phyloP scores from a whole-genome alignment of 2,113 vertebrate species.

The Cyrtonyx montezumae region DNA sequence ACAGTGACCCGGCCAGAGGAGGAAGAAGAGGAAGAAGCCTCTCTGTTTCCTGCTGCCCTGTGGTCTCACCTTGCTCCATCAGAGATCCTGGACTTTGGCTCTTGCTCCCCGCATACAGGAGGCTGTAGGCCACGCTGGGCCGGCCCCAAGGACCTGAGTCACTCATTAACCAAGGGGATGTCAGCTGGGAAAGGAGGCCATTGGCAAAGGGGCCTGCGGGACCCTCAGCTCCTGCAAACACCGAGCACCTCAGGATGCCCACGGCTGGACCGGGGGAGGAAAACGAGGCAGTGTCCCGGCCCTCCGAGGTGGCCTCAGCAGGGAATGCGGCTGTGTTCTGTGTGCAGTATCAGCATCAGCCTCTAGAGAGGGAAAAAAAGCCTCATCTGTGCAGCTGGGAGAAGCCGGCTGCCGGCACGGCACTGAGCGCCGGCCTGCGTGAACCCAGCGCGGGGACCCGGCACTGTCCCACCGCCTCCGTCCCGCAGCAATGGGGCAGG shows the following conservation, averaged over 20 bases:
- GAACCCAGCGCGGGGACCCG: neutral
- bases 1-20: neutral
- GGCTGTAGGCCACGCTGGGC: neutral
- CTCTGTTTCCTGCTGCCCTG: conserved; percentile 5
- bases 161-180: conserved; percentile 6
- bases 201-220: neutral
- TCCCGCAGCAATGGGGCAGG: neutral
- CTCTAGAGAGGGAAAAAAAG: neutral
- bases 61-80: neutral
- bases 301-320: neutral
- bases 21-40: neutral
- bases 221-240: neutral
- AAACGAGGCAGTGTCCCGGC: accelerated
- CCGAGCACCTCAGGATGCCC: accelerated
- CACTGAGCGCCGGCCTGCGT: accelerated
- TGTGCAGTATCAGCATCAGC: neutral
- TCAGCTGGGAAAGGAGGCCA: neutral
- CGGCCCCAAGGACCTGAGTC: neutral
- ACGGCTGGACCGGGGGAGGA: neutral
- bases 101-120: conserved; percentile 3
- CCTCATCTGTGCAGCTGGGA: neutral
- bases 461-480: neutral
- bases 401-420: neutral
- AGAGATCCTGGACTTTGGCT: neutral
- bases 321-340: neutral